Base-by-base conservation (phyloP, 2,797 vertebrate genomes). In the Dromococcyx pavoninus region DNA sequence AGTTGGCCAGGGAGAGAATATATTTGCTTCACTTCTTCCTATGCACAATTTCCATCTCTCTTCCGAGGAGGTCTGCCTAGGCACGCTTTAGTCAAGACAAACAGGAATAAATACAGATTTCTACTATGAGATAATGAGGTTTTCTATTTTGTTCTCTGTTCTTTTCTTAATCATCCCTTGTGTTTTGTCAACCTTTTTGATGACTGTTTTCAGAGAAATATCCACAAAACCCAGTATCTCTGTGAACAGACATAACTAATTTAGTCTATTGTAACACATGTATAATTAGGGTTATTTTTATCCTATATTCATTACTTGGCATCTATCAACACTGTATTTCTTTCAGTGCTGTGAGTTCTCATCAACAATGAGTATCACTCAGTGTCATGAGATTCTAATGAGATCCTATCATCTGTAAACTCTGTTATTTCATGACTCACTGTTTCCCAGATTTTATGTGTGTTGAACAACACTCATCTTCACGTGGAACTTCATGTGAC, bases 391-490 rank as follows among this genome's bases (percentile, higher is more conserved):
- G 94, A 88, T 81, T 71, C 70, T 69, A 60, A 77, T 61, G 65
- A 86, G 75, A 53, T 74, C 54, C 78, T 81, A 9, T 84, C 32
- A 75, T 91, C 62, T 86, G 43, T 72, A 90, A 9, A 82, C 51
- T 91, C 69, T 39, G n/a, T 84, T 90, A 75, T 78, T 95, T 93
- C 91, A 88, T 96, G 95, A 96, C 70, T 96, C 95, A 96, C 88
- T 3, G 2, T 66, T 96, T 96, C 94, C 89, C 86, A 94, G 86
- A 94, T 62, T 91, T 86, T 46, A 70, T 90, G 75, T 78, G 75
- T 8, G 11, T 64, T 72, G 62, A 90, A 88, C 72, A 94, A 75
- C 70, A 62, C 12, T 90, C 51, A 58, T 90, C 43, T 85, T n/a
- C n/a, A 53, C 1, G 0, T 87, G 78, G 53, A 66, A 85, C 67